These are phyloP conservation scores for Lichenostomus cassidix DNA, from an alignment of 2,113 vertebrate genomes.

Conservation along the genomic window DNA sequence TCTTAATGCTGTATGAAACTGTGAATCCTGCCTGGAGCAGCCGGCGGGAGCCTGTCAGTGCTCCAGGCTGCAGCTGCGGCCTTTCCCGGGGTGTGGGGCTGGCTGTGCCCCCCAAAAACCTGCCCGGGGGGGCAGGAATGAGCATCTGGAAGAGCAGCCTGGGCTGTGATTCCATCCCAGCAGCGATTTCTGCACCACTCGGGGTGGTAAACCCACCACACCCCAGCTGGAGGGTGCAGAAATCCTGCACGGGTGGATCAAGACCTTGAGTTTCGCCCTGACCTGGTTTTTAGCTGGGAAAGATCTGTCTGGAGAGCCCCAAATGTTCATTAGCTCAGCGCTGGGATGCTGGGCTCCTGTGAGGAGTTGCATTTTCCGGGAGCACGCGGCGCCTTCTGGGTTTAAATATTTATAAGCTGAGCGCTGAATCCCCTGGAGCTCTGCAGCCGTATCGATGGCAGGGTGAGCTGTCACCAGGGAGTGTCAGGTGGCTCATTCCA, in stretches of 20 bases:
- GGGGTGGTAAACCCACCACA: fast-evolving
- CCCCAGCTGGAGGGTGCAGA: background rate
- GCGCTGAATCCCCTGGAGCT: background rate
- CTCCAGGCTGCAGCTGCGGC: background rate
- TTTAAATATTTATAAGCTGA: constrained; percentile 14
- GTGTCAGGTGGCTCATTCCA: background rate
- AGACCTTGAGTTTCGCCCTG: background rate
- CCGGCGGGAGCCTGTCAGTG: background rate
- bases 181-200: background rate
- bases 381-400: background rate
- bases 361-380: fast-evolving
- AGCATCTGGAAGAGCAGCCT: background rate
- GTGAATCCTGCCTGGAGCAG: constrained; percentile 49
- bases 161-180: fast-evolving
- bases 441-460: background rate
- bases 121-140: fast-evolving
- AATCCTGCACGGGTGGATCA: fast-evolving
- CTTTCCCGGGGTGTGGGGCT: fast-evolving
- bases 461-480: background rate
- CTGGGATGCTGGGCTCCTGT: background rate
- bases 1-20: constrained; percentile 27
- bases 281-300: background rate
- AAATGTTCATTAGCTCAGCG: background rate
- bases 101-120: background rate
- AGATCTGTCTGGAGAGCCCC: background rate